Evolutionary conservation across 2,888 invertebrate species (phyloP).

Genomic region (Belgica antarctica): DNA sequence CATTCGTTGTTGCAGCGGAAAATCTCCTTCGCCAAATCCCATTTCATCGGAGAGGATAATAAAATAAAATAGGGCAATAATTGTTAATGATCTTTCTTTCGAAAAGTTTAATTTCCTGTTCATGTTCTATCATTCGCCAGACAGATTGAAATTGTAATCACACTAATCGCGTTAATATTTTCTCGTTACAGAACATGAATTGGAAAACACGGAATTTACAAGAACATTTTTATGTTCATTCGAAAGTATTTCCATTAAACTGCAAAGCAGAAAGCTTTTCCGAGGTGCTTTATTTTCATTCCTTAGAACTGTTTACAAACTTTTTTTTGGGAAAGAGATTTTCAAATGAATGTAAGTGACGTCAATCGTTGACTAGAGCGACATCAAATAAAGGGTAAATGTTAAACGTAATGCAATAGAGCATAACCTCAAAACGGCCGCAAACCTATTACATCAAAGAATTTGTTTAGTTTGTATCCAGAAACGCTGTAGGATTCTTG

Average conservation of each 20-base stretch:
- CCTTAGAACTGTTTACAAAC: no score
- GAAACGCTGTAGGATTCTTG: no score
- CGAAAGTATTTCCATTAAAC: conserved; percentile 6
- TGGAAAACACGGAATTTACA: background rate
- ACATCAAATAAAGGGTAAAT: no score
- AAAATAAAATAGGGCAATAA: conserved; percentile 44
- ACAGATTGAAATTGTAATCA: conserved; percentile 43
- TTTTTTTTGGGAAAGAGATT: no score
- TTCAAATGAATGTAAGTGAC: no score
- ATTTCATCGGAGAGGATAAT: conserved; percentile 18
- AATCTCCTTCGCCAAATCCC: background rate
- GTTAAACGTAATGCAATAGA: no score
- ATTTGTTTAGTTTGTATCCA: no score
- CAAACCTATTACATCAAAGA: no score
- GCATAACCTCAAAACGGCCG: no score
- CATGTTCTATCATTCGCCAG: conserved; percentile 29
- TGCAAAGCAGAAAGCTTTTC: background rate
- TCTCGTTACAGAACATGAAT: conserved; percentile 23
- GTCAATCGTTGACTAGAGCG: no score
- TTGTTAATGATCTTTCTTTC: conserved; percentile 38
- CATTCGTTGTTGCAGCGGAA: background rate
- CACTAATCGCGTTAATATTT: conserved; percentile 42
- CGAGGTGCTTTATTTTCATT: no score
- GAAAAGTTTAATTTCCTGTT: conserved; percentile 42
- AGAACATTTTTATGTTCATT: conserved; percentile 5